phyloP scores from a whole-genome alignment of 1,140 invertebrate genomes.

The Cherax destructor region DNA sequence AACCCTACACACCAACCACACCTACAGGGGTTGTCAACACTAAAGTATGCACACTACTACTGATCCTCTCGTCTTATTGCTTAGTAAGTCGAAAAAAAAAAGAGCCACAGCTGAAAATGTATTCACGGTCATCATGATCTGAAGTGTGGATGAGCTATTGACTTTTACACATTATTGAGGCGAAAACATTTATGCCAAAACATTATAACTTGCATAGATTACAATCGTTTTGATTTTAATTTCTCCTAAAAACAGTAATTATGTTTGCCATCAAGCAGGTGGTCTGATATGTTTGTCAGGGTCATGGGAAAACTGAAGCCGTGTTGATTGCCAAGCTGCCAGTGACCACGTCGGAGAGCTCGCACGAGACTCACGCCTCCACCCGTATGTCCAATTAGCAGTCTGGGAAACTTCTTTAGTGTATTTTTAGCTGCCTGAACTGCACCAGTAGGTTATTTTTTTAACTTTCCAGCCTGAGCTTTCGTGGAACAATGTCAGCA shows the following conservation, averaged over 20 bases:
- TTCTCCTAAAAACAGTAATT: constrained; percentile 49
- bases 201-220: constrained; percentile 66
- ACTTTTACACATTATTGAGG: constrained; percentile 53
- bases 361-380: neutral
- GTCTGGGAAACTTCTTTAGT: constrained; percentile 35
- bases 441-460: constrained; percentile 28
- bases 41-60: constrained; percentile 56
- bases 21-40: constrained; percentile 52
- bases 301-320: constrained; percentile 34
- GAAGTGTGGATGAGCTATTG: constrained; percentile 56
- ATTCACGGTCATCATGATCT: constrained; percentile 48
- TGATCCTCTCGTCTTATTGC: constrained; percentile 50
- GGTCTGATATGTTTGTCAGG: constrained; percentile 61
- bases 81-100: constrained; percentile 51
- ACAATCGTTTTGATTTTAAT: constrained; percentile 63
- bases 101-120: constrained; percentile 52
- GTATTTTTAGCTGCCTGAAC: constrained; percentile 45
- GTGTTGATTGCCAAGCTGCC: constrained; percentile 18
- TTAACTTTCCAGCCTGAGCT: constrained; percentile 40
- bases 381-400: neutral
- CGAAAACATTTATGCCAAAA: constrained; percentile 56
- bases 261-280: constrained; percentile 53
- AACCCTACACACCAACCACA: constrained; percentile 45
- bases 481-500: constrained; percentile 40
- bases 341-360: neutral